phyloP scores from a whole-genome alignment of 2,113 vertebrate species.

The Centropristis striata region DNA sequence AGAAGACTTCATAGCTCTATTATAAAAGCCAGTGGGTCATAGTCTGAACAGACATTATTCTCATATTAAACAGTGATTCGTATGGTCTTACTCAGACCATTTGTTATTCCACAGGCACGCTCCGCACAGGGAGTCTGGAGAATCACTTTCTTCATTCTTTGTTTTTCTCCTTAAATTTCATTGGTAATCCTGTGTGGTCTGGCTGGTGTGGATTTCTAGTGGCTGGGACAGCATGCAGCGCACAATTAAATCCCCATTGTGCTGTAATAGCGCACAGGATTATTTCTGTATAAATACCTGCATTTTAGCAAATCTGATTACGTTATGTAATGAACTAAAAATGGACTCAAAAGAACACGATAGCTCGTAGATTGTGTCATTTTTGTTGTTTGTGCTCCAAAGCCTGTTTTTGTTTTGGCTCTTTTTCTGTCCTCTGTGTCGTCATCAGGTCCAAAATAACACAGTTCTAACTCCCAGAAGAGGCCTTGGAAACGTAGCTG shows the following conservation, averaged over 20 bases:
- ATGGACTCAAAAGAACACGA: slow-evolving; percentile 10
- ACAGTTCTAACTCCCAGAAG: slow-evolving; percentile 42
- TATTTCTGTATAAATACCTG: slow-evolving; percentile 32
- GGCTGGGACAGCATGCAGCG: slow-evolving; percentile 10
- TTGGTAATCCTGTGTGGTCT: slow-evolving; percentile 37
- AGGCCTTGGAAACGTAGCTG: slow-evolving; percentile 6
- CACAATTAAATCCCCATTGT: slow-evolving; percentile 43
- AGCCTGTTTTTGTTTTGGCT: slow-evolving; percentile 17
- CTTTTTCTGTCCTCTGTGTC: slow-evolving; percentile 33
- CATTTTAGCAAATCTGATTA: slow-evolving; percentile 15
- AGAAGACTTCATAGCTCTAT: slow-evolving; percentile 71
- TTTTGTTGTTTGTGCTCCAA: slow-evolving; percentile 4
- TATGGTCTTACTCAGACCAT: slow-evolving; percentile 24
- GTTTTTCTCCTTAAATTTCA: slow-evolving; percentile 30
- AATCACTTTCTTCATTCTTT: slow-evolving; percentile 43
- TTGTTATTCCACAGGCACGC: slow-evolving; percentile 61
- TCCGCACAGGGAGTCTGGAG: slow-evolving; percentile 28
- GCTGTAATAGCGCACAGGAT: slow-evolving; percentile 6
- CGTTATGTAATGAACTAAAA: slow-evolving; percentile 34
- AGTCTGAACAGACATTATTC: slow-evolving; percentile 64
- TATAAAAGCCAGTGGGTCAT: slow-evolving; percentile 73
- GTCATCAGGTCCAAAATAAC: slow-evolving; percentile 39
- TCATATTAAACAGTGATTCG: slow-evolving; percentile 68
- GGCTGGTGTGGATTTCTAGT: slow-evolving; percentile 30
- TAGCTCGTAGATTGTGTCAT: slow-evolving; percentile 20